Base-by-base conservation (phyloP, 2,888 invertebrate species). In the Drosophila mimica region DNA sequence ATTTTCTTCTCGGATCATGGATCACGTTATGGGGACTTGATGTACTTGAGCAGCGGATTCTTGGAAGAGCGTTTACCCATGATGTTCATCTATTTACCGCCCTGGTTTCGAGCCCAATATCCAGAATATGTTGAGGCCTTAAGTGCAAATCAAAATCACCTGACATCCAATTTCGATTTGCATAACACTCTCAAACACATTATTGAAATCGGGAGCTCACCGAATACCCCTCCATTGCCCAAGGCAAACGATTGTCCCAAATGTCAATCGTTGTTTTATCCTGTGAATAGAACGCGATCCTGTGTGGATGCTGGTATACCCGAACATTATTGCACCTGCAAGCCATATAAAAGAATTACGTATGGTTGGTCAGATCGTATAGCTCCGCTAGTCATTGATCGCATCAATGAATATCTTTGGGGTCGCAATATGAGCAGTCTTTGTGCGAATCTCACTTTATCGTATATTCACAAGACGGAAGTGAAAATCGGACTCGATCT, bases 1-100 rank as follows among this genome's bases (percentile, higher is more conserved):
- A 93, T 96, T 62, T 95, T 96, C 79, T 93, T 97, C 66, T 96
- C 96, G 81, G 96, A 96, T 88, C 96, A 97, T 81, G 97, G 97
- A 0, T 94, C 96, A 83, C 94, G 97, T 5, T 96, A 95, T 91
- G 97, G 97, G 0, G 93, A 94, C n/a, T 94, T 95, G 48, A 94
- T 96, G 17, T 92, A 94, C 48, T 94, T 95, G 6, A 93, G 94
- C 62, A 94, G 95, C 51, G 96, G 96, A 0, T 96, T 95, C 94
- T 94, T 96, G 80, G 97, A 97, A 86, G 96, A 96, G 83, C 94
- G 96, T 28, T 89, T 96, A 81, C 97, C 97, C 0, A 95, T 95
- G 83, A 93, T 96, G 59, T 96, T 95, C 83, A 92, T 96, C 28
- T 95, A 95, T 92, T 74, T 95, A 43, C 96, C 97, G 0, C 92